A percentile compares a stretch with the other conserved stretches of the same genome.
These are phyloP conservation scores for Caenorhabditis sp. DNA, from an alignment of 2,888 invertebrate genomes.

Conservation along the genomic window DNA sequence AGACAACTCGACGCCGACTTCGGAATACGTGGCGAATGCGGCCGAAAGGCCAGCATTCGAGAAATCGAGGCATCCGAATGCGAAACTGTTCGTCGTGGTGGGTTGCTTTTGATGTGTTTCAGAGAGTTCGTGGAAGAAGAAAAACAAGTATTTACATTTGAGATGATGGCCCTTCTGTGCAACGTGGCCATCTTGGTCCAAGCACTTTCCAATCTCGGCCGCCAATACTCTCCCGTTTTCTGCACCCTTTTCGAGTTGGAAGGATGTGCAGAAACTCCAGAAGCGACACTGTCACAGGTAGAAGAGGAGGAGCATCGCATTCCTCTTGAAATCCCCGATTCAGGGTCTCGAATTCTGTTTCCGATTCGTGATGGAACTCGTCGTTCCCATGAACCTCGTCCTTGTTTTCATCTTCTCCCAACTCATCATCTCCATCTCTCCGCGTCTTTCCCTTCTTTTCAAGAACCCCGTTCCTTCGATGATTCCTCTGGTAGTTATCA, in stretches of 20 bases:
- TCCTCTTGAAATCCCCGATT: no score
- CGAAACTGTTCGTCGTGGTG: constrained; percentile 51
- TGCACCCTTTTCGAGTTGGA: constrained; percentile 3
- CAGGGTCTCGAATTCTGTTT: constrained; percentile 11
- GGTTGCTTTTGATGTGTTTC: not conserved
- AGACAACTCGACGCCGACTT: no score
- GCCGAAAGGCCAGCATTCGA: constrained; percentile 29
- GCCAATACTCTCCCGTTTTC: constrained; percentile 11
- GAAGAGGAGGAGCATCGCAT: no score
- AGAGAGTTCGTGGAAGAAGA: no score
- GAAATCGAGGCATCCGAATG: constrained; percentile 36
- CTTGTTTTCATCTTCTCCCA: constrained; percentile 10
- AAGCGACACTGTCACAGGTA: not conserved
- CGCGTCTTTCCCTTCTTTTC: constrained; percentile 4
- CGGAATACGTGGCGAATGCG: no score
- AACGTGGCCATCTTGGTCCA: constrained; percentile 10
- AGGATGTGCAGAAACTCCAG: not conserved
- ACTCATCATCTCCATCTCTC: constrained; percentile 2
- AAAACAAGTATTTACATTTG: no score
- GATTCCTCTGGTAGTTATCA: not conserved
- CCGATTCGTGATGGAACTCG: constrained; percentile 17
- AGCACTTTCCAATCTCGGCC: constrained; percentile 1
- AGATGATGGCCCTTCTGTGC: constrained; percentile 8
- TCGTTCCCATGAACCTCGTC: constrained; percentile 9
- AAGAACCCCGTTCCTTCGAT: constrained; percentile 32